Evolutionary conservation across 2,113 vertebrate species (phyloP).

Genomic region (Chloropsis hardwickii): DNA sequence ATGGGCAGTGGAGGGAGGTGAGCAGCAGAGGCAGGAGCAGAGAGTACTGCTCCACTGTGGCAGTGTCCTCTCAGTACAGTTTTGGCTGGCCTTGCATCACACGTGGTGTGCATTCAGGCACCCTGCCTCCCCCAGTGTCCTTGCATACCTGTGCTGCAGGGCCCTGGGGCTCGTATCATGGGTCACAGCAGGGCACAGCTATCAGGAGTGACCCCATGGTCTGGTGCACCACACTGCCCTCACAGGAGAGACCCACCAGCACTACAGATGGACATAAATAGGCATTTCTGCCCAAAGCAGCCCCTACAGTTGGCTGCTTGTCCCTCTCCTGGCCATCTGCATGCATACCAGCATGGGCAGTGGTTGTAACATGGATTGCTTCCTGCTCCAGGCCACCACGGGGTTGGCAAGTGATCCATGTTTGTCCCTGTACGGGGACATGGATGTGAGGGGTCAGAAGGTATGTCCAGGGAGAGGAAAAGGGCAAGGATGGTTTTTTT

Average conservation of each 20-base stretch:
- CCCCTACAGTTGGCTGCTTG: neutral
- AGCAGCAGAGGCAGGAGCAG: neutral
- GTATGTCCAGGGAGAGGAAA: neutral
- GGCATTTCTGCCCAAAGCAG: neutral
- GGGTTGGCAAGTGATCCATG: neutral
- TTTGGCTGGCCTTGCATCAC: neutral
- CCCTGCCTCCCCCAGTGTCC: neutral
- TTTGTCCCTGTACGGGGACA: neutral
- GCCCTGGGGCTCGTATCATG: neutral
- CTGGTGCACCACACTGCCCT: neutral
- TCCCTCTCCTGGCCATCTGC: neutral
- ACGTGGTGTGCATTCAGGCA: neutral
- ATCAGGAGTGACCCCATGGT: accelerated
- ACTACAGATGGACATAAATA: neutral
- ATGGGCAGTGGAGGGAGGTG: neutral
- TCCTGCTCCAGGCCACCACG: accelerated
- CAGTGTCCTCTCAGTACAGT: accelerated
- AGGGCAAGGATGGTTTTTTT: neutral
- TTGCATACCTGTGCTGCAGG: neutral
- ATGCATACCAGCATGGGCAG: neutral
- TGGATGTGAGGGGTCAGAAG: neutral
- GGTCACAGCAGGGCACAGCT: neutral
- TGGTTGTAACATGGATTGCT: neutral
- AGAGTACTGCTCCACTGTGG: neutral
- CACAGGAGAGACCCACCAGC: neutral